These are phyloP conservation scores for Coelopa pilipes DNA, from an alignment of 2,888 invertebrate species.

Conservation along the genomic window DNA sequence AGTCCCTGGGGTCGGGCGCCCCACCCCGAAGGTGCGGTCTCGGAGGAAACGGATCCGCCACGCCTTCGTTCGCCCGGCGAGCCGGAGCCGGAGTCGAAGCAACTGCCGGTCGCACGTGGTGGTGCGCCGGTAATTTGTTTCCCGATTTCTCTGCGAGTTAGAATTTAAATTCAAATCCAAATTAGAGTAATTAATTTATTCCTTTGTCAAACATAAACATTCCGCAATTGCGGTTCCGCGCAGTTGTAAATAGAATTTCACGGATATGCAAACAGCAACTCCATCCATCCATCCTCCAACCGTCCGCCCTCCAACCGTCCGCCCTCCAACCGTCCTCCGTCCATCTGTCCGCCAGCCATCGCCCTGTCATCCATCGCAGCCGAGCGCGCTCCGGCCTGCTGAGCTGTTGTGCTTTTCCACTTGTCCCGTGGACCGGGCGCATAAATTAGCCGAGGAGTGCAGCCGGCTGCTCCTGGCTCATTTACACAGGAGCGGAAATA, in stretches of 20 bases:
- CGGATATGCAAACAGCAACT: conserved; percentile 24
- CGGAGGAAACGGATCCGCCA: neutral
- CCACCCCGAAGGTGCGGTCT: neutral
- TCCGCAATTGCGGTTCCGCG: conserved; percentile 19
- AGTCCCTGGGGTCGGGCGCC: too few relatives aligned
- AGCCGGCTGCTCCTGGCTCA: neutral
- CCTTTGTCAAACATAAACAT: conserved; percentile 37
- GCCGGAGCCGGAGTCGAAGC: too few relatives aligned
- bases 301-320: too few relatives aligned
- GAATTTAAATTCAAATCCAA: conserved; percentile 33
- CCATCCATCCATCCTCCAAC: too few relatives aligned
- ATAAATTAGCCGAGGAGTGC: conserved; percentile 10
- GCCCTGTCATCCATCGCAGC: neutral
- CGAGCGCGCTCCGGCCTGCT: neutral
- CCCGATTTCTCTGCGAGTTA: conserved; percentile 11
- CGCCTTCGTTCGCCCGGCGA: neutral
- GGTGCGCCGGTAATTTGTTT: conserved; percentile 25
- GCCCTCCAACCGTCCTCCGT: too few relatives aligned
- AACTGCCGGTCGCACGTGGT: neutral
- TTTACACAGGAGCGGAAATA: neutral
- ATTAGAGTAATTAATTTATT: conserved; percentile 42
- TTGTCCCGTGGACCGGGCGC: neutral
- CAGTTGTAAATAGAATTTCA: conserved; percentile 20
- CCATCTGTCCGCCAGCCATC: too few relatives aligned
- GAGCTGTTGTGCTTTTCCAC: conserved; percentile 6